phyloP scores from a whole-genome alignment of 2,797 vertebrate genomes.

The Gambusia yucatana region DNA sequence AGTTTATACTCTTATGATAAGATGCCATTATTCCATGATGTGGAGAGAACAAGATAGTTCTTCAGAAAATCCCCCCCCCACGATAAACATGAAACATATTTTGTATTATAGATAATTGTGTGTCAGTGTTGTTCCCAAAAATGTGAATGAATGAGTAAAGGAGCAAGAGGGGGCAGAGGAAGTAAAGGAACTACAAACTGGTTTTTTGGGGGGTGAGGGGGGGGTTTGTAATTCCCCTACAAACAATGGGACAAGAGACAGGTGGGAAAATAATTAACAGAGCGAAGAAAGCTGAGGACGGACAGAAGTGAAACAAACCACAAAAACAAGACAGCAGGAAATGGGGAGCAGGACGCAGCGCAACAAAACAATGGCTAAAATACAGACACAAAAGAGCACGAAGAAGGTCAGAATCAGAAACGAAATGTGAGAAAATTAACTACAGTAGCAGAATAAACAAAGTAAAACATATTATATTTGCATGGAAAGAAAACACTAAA shows the following conservation, averaged over 20 bases:
- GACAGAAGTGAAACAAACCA: not conserved
- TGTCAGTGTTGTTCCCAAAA: not conserved
- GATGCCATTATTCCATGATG: not conserved
- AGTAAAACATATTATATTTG: too few relatives aligned
- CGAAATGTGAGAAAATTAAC: not conserved
- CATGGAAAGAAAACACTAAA: too few relatives aligned
- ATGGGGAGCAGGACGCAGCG: not conserved
- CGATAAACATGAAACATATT: not conserved
- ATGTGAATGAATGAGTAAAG: not conserved
- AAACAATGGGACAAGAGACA: not conserved
- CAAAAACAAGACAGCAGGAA: not conserved
- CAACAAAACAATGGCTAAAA: not conserved
- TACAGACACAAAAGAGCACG: not conserved
- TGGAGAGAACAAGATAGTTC: not conserved
- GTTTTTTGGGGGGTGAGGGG: too few relatives aligned
- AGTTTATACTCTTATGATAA: not conserved
- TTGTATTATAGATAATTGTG: not conserved
- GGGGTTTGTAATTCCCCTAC: too few relatives aligned
- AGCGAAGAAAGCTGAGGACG: not conserved
- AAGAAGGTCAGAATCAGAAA: not conserved
- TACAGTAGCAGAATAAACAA: not conserved
- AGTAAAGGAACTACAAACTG: too few relatives aligned
- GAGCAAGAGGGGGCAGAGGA: too few relatives aligned
- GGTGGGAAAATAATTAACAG: not conserved
- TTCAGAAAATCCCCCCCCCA: not conserved